Evolutionary conservation across 2,888 invertebrate genomes (phyloP).

Genomic region (Drosophila kanekoi): DNA sequence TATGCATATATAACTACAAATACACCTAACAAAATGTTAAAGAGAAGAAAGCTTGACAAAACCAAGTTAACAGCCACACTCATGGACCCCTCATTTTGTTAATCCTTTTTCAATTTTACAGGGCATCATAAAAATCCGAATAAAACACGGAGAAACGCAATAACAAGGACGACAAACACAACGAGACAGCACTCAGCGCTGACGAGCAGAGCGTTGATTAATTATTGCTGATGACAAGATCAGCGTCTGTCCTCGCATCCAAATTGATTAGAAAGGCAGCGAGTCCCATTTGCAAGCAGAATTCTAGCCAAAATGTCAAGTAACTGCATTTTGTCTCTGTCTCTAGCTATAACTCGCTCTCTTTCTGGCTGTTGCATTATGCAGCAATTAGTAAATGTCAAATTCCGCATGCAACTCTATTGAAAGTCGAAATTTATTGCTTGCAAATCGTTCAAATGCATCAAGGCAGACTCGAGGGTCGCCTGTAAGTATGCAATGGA

Average conservation of each 20-base stretch:
- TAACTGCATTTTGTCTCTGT: not conserved
- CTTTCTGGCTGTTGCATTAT: constrained; percentile 36
- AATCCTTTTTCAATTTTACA: not conserved
- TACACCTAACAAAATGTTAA: too few relatives aligned
- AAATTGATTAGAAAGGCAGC: constrained; percentile 55
- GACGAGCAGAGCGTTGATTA: constrained; percentile 62
- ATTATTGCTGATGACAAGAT: constrained; percentile 62
- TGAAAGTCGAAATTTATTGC: constrained; percentile 75
- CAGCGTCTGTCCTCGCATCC: constrained; percentile 13
- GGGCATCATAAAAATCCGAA: constrained; percentile 19
- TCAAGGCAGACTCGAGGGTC: constrained; percentile 49
- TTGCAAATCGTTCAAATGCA: constrained; percentile 64
- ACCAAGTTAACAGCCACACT: not conserved
- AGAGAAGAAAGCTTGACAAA: too few relatives aligned
- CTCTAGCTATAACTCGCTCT: not conserved
- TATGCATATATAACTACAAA: too few relatives aligned
- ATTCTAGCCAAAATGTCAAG: constrained; percentile 7
- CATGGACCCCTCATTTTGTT: not conserved
- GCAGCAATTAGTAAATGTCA: constrained; percentile 80
- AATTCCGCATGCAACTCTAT: constrained; percentile 62
- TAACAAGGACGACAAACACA: constrained; percentile 1
- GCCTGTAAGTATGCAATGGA: constrained; percentile 71
- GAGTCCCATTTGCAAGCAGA: constrained; percentile 11
- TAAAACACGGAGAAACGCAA: constrained; percentile 1
- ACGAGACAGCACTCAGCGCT: constrained; percentile 19